Percentiles rank a stretch among this genome's conserved stretches.
These are phyloP conservation scores for Crenichthys baileyi DNA, from an alignment of 2,797 vertebrate species.

Conservation along the genomic window DNA sequence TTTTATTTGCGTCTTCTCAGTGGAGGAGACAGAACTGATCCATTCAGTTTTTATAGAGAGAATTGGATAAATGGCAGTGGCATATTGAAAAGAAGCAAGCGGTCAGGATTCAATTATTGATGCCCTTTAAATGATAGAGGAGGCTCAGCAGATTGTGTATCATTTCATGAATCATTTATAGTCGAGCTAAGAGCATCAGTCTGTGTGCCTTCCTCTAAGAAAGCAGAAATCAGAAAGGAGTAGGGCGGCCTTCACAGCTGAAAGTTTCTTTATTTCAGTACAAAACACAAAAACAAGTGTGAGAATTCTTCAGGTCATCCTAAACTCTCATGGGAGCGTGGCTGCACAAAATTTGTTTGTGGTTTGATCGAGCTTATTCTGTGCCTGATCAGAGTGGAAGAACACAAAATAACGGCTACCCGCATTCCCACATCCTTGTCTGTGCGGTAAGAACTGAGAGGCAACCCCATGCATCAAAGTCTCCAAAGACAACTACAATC, in stretches of 20 bases:
- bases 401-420: slow-evolving; percentile 63
- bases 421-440: slow-evolving; percentile 41
- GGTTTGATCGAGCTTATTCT: slow-evolving; percentile 43
- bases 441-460: slow-evolving; percentile 42
- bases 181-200: slow-evolving; percentile 65
- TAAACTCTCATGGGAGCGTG: slow-evolving; percentile 15
- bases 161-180: slow-evolving; percentile 83
- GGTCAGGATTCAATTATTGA: slow-evolving; percentile 82
- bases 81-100: slow-evolving; percentile 67
- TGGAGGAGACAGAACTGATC: slow-evolving; percentile 6
- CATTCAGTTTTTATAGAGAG: slow-evolving; percentile 21
- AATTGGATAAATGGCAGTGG: slow-evolving; percentile 50
- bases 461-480: slow-evolving; percentile 26
- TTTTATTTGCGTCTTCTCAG: slow-evolving; percentile 4
- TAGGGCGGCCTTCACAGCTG: slow-evolving; percentile 32
- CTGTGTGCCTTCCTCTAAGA: slow-evolving; percentile 56
- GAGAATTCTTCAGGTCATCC: slow-evolving; percentile 46
- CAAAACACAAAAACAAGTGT: slow-evolving; percentile 31
- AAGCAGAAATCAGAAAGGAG: slow-evolving; percentile 51
- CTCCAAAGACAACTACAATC: slow-evolving; percentile 42
- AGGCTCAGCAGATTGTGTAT: slow-evolving; percentile 85
- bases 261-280: slow-evolving; percentile 23
- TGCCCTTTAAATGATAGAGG: slow-evolving; percentile 84
- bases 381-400: slow-evolving; percentile 26
- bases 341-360: slow-evolving; percentile 43